Percentiles rank a stretch among this genome's conserved stretches.
Conservation (phyloP, 2,113 vertebrate species). For the Sigmodon hispidus region DNA sequence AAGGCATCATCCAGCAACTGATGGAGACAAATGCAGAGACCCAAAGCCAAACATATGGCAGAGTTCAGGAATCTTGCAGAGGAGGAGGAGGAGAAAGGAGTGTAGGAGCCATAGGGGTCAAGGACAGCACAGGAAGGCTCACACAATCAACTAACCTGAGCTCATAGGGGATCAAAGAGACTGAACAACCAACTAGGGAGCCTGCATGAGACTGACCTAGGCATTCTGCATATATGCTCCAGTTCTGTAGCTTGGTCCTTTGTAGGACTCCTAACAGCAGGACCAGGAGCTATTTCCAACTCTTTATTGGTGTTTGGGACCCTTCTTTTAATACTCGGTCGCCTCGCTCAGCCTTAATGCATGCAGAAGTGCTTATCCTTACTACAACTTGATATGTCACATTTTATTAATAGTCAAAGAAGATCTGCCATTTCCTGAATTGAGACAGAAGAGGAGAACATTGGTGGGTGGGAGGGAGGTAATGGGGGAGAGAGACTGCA, state of each 20-base stretch:
- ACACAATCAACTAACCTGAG: neutral
- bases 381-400: neutral
- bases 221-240: neutral
- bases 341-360: neutral
- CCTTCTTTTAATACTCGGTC: neutral
- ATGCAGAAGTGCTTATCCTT: neutral
- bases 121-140: neutral
- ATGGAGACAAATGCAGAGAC: neutral
- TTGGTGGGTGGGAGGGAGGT: neutral
- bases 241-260: neutral
- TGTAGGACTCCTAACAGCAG: neutral
- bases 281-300: neutral
- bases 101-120: neutral
- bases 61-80: neutral
- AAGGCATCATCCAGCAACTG: neutral
- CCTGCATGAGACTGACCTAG: neutral
- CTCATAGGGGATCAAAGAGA: neutral
- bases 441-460: neutral
- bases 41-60: neutral
- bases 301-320: neutral
- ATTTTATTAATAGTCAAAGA: neutral
- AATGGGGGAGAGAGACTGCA: neutral
- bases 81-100: neutral
- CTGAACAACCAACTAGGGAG: neutral
- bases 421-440: neutral